A percentile compares a stretch with the other conserved stretches of the same genome.
Conservation (phyloP, 2,888 invertebrate species). For the Tetropium fuscum region DNA sequence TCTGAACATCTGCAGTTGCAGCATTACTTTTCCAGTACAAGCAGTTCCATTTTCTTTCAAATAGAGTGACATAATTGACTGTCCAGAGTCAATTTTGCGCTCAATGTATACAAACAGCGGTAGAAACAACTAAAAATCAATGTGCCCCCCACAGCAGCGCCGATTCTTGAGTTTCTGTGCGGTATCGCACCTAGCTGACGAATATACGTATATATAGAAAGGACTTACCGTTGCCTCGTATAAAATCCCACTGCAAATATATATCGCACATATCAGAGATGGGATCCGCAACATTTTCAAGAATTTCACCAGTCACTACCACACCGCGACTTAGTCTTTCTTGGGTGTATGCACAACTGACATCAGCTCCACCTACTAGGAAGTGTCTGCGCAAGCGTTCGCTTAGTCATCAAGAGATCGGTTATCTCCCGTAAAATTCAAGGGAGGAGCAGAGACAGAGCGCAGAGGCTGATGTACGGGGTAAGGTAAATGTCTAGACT, state of each 20-base stretch:
- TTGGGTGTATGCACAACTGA: slow-evolving; percentile 62
- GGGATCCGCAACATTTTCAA: slow-evolving; percentile 72
- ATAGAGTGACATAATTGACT: neutral
- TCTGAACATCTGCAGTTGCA: too few species aligned
- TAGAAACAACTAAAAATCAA: slow-evolving; percentile 54
- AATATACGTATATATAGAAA: slow-evolving; percentile 40
- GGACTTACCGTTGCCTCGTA: slow-evolving; percentile 70
- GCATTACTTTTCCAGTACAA: too few species aligned
- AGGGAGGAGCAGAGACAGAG: slow-evolving; percentile 34
- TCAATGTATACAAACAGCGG: slow-evolving; percentile 49
- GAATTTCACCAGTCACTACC: slow-evolving; percentile 54
- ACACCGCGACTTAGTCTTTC: slow-evolving; percentile 57
- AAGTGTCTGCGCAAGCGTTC: slow-evolving; percentile 58
- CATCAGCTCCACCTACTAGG: slow-evolving; percentile 62
- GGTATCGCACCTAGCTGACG: too few species aligned
- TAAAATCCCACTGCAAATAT: slow-evolving; percentile 71
- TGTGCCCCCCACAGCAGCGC: slow-evolving; percentile 43
- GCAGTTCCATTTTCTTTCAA: too few species aligned
- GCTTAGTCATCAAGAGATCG: slow-evolving; percentile 77
- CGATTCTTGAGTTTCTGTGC: slow-evolving; percentile 36
- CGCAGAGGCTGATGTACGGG: slow-evolving; percentile 22
- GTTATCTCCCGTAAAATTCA: slow-evolving; percentile 32
- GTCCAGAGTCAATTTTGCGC: slow-evolving; percentile 21
- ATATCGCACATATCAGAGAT: slow-evolving; percentile 72
- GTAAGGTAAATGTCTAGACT: slow-evolving; percentile 43